Evolutionary conservation across 1,140 invertebrate species (phyloP).

Genomic region (Macrobrachium nipponense): DNA sequence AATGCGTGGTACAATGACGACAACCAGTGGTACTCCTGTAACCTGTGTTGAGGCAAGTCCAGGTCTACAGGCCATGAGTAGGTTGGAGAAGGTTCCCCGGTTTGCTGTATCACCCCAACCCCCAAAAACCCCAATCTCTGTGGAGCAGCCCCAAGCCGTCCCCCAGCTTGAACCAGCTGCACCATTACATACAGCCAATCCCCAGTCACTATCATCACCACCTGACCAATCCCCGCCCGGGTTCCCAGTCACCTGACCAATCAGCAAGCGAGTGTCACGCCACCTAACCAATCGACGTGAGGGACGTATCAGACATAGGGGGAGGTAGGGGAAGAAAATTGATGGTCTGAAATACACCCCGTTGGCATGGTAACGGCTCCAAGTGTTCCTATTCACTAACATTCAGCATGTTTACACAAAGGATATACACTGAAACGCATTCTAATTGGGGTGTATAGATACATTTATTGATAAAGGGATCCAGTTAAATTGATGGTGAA

Average conservation of each 20-base stretch:
- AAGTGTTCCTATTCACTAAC: conserved; percentile 42
- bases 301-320: conserved; percentile 40
- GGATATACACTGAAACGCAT: conserved; percentile 53
- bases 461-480: conserved; percentile 8
- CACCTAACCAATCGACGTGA: conserved; percentile 59
- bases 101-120: conserved; percentile 26
- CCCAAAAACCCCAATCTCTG: conserved; percentile 13
- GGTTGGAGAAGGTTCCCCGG: conserved; percentile 43
- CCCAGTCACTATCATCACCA: conserved; percentile 59
- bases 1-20: conserved; percentile 22
- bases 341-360: conserved; percentile 59
- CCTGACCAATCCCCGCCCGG: conserved; percentile 53
- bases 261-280: conserved; percentile 47
- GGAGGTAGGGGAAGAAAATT: conserved; percentile 47
- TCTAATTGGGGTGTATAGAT: conserved; percentile 56
- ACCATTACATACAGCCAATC: conserved; percentile 60
- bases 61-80: conserved; percentile 40
- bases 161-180: conserved; percentile 59
- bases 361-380: conserved; percentile 56
- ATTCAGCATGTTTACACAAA: conserved; percentile 54
- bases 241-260: conserved; percentile 57
- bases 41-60: conserved; percentile 43
- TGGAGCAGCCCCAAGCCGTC: conserved; percentile 46
- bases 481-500: neutral
- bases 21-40: conserved; percentile 39